phyloP scores from a whole-genome alignment of 2,888 invertebrate species.

The Chaetogeoica ovagalla region DNA sequence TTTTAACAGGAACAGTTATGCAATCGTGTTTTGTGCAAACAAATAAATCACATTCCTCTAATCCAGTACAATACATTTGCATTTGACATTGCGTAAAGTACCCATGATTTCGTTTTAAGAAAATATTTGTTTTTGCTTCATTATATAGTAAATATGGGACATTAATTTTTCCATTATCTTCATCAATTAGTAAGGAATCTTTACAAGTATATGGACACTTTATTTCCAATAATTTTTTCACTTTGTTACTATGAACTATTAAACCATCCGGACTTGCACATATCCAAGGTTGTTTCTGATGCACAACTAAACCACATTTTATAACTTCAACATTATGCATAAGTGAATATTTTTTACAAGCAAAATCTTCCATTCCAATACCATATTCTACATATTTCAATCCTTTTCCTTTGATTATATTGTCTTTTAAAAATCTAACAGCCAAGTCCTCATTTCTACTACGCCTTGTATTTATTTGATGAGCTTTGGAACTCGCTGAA shows the following conservation, averaged over 20 bases:
- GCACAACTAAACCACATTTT: conserved; percentile 44
- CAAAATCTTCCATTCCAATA: conserved; percentile 46
- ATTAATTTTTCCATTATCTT: conserved; percentile 21
- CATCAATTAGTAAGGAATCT: conserved; percentile 35
- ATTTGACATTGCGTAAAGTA: conserved; percentile 48
- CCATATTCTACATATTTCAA: conserved; percentile 46
- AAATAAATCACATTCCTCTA: conserved; percentile 48
- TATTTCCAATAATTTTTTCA: conserved; percentile 42
- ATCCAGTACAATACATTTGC: conserved; percentile 45
- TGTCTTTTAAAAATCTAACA: conserved; percentile 27
- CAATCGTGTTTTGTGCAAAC: conserved; percentile 45
- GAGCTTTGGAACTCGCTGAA: conserved; percentile 49
- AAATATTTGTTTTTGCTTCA: conserved; percentile 6
- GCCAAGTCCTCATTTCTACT: conserved; percentile 34
- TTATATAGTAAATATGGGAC: conserved; percentile 40
- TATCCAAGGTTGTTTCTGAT: conserved; percentile 47
- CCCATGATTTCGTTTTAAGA: conserved; percentile 36
- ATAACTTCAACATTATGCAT: conserved; percentile 25
- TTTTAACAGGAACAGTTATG: conserved; percentile 34
- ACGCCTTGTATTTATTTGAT: conserved; percentile 38
- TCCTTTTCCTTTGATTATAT: conserved; percentile 35
- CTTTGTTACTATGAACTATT: conserved; percentile 2
- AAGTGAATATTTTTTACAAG: conserved; percentile 30
- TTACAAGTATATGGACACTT: conserved; percentile 49
- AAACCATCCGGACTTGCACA: conserved; percentile 51